Evolutionary conservation across 2,888 invertebrate genomes (phyloP), one percentile per base, ranked within the genome.

Genomic region (Drosophila heteroneura): DNA sequence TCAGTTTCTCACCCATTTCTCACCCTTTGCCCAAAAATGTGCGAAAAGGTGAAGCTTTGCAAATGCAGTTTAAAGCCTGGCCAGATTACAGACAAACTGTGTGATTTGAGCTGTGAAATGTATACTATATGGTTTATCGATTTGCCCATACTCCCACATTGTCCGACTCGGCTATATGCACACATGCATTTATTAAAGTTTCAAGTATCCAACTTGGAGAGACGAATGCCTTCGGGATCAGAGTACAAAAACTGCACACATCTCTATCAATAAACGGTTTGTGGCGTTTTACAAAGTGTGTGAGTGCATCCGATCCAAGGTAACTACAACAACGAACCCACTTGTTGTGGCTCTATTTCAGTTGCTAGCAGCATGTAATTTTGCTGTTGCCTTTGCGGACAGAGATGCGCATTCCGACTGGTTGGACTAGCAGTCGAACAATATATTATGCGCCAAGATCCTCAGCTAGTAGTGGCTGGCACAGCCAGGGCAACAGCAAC

Each of bases 361-460:
- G 44, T 22, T 33, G 19, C 57, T 28, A 41, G 57, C 19, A 19
- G 53, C 53, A 53, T 22, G 53, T 53, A 33, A 53, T 53, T 53
- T 9, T 35, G 19, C n/a, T 54, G 30, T 47, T 33, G 47, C 53
- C 37, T 32, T 49, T 63, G 49, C 30, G 32, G 30, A n/a, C 9
- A 30, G n/a, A 30, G 57, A 30, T 57, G 39, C 39, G 14, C 57
- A 58, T 41, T 39, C 28, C n/a, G 22, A n/a, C 16, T 14, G 14
- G 14, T 22, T n/a, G 28, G 39, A 41, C 57, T 28, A 5, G 7
- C 9, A 41, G 65, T 65, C 54, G 74, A 73, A 86, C 87, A 86
- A 89, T 84, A 84, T 89, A 89, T 84, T 82, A 82, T 84, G 70
- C 82, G 70, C 72, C 68, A 82, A 89, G 88, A 89, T 89, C 62